Conservation (phyloP, 1,140 invertebrate genomes). For the Scaptomyza graminum region DNA sequence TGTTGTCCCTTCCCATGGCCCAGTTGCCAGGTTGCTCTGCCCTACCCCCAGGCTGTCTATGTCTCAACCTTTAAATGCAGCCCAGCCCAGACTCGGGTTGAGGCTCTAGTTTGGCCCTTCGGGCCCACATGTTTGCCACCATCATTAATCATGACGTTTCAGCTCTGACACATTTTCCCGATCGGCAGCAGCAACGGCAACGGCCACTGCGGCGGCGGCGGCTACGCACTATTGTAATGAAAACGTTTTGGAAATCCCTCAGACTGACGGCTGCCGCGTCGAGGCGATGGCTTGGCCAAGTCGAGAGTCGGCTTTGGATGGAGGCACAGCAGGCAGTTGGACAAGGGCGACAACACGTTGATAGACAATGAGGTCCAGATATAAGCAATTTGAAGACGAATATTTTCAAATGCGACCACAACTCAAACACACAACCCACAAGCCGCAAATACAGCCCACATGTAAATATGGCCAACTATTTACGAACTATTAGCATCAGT, state of each 20-base stretch:
- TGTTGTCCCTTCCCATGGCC: conserved; percentile 51
- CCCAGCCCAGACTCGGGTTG: conserved; percentile 19
- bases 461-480: conserved; percentile 47
- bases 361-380: conserved; percentile 30
- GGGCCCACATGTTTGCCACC: conserved; percentile 76
- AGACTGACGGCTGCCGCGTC: conserved; percentile 32
- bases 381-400: conserved; percentile 42
- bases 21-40: conserved; percentile 45
- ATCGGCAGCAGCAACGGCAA: conserved; percentile 55
- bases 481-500: conserved; percentile 33
- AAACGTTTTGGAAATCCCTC: conserved; percentile 53
- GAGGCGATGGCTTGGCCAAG: conserved; percentile 11
- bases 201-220: conserved; percentile 33
- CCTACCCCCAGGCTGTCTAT: conserved; percentile 42
- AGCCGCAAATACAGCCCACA: conserved; percentile 8
- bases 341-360: conserved; percentile 21
- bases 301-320: background rate
- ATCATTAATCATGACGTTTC: conserved; percentile 82
- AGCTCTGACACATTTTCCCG: conserved; percentile 81
- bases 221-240: conserved; percentile 55
- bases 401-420: conserved; percentile 31
- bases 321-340: conserved; percentile 18
- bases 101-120: conserved; percentile 45
- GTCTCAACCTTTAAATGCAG: conserved; percentile 43
- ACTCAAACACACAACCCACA: no score